phyloP scores from a whole-genome alignment of 2,888 invertebrate species.

The Schizotus pectinicornis region DNA sequence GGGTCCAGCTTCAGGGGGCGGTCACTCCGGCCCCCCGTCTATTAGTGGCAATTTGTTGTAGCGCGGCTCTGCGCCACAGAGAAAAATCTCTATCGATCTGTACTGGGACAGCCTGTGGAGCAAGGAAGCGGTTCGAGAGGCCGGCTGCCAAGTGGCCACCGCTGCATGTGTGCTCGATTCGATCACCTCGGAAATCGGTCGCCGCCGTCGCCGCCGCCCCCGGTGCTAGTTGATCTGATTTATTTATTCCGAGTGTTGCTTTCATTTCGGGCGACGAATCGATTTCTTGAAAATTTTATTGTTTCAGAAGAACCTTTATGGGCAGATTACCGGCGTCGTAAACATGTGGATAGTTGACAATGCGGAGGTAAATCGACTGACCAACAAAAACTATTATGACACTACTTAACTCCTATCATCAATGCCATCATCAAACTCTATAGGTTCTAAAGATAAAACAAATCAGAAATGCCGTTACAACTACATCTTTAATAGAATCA shows the following conservation, averaged over 20 bases:
- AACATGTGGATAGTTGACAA: neutral
- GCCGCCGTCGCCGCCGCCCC: conserved; percentile 16
- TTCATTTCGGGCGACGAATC: conserved; percentile 35
- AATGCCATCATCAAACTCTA: too few relatives aligned
- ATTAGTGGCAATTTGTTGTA: conserved; percentile 44
- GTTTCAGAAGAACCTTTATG: conserved; percentile 25
- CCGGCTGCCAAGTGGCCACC: conserved; percentile 32
- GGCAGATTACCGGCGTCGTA: conserved; percentile 17
- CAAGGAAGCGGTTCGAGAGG: conserved; percentile 6
- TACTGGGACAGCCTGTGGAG: conserved; percentile 24
- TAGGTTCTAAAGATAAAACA: too few relatives aligned
- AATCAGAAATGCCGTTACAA: too few relatives aligned
- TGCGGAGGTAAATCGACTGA: neutral
- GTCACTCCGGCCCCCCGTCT: conserved; percentile 36
- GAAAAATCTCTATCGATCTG: conserved; percentile 35
- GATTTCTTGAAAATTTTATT: conserved; percentile 42
- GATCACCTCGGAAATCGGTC: conserved; percentile 34
- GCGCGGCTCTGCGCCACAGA: conserved; percentile 17
- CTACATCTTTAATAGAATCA: too few relatives aligned
- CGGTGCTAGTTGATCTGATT: conserved; percentile 40
- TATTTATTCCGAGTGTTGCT: conserved; percentile 39
- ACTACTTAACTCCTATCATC: neutral
- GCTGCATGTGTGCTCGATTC: conserved; percentile 26
- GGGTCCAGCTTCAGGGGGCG: conserved; percentile 15
- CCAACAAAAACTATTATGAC: neutral